Base-by-base conservation (phyloP, 1,140 invertebrate species). In the Drosophila pseudoananassae region DNA sequence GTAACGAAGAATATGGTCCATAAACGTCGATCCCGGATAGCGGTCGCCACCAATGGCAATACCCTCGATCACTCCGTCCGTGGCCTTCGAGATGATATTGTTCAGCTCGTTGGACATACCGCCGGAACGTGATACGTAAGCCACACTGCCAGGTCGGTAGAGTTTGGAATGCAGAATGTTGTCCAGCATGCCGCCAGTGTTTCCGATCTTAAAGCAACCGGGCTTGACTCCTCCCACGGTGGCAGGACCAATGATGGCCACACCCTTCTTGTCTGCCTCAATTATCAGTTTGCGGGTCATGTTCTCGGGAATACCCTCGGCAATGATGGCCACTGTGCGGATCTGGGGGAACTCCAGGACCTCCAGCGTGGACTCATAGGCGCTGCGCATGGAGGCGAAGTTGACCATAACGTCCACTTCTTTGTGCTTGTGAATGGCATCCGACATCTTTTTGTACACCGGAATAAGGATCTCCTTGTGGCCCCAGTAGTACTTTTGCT, bases 91-190 rank as follows among this genome's bases (percentile, higher is more conserved):
- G 55, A 99, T 95, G 47, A 99, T 99, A 92, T 99, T 99, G 93
- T 99, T 99, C 53, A 99, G 93, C 92, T 99, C 99, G 91, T 99
- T 99, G 4, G 98, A 99, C 99, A 99, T 99, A 15, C 99, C 99
- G 51, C 99, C 99, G 1, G 98, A 99, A 53, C 98, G 95, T 0
- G 98, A 99, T 5, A 99, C 99, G 90, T 99, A 99, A 0, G 98
- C 98, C 46, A 99, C 97, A 92, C 98, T 98, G 85, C 99, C 99
- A 17, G 98, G 96, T 43, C 99, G 93, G 92, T 99, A 99, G 0
- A 99, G 93, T 92, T 99, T 99, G 43, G 98, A 99, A 76, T 99
- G 97, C 2, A 99, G 93, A 82, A 99, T 99, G 91, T 99, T 99
- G 91, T 99, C 99, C 94, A 99, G 97, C 98, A 99, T 99, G 50